A percentile compares a stretch with the other conserved stretches of the same genome.
Evolutionary conservation across 2,113 vertebrate species (phyloP).

Genomic region (Muntiacus muntjak): DNA sequence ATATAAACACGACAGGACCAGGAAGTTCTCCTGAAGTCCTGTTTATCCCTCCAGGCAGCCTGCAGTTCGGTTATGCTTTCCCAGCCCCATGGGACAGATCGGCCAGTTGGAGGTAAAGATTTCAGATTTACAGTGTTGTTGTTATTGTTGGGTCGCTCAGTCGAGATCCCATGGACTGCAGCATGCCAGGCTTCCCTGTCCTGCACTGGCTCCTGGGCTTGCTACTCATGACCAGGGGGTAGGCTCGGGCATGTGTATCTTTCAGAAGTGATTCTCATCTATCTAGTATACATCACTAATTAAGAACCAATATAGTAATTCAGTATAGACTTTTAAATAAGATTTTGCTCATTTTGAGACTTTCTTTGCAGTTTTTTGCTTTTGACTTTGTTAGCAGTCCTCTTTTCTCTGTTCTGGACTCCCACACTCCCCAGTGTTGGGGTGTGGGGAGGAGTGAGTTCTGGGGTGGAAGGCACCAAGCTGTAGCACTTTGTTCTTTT

Average conservation of each 20-base stretch:
- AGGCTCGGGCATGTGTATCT: neutral
- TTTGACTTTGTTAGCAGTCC: neutral
- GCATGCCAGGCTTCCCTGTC: neutral
- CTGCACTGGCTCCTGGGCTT: neutral
- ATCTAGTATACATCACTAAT: neutral
- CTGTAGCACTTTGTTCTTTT: neutral
- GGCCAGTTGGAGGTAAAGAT: neutral
- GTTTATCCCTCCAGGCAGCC: neutral
- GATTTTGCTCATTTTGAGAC: neutral
- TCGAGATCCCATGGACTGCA: neutral
- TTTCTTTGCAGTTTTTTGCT: neutral
- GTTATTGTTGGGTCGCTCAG: neutral
- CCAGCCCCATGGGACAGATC: neutral
- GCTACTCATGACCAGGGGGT: neutral
- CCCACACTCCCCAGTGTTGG: fast-evolving
- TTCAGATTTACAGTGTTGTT: neutral
- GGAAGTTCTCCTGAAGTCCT: neutral
- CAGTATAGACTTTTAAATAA: neutral
- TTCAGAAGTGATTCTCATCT: neutral
- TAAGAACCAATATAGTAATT: neutral
- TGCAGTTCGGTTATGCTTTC: neutral
- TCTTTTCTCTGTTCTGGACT: neutral
- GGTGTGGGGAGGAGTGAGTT: neutral
- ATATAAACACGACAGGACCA: neutral
- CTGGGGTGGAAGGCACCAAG: neutral